phyloP scores from a whole-genome alignment of 2,888 invertebrate genomes.

The Iselma pallidipennis region DNA sequence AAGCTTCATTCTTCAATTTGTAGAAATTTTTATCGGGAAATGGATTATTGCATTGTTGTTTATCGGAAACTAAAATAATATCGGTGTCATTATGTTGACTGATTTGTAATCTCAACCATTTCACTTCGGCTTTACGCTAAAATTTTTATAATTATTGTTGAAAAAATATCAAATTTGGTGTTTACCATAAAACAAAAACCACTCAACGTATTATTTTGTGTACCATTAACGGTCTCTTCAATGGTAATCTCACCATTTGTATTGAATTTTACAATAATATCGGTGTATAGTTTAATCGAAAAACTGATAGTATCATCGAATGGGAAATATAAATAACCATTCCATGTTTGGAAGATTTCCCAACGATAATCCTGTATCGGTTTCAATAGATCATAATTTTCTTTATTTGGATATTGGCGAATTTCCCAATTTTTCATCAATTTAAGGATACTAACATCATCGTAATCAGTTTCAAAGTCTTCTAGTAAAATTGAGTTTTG shows the following conservation, averaged over 20 bases:
- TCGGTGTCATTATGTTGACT: neutral
- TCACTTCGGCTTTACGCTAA: neutral
- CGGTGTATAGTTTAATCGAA: neutral
- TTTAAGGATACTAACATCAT: neutral
- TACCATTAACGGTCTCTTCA: neutral
- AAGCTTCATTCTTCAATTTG: neutral
- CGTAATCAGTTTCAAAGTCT: neutral
- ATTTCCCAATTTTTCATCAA: neutral
- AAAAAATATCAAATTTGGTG: too few species aligned
- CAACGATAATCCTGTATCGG: neutral
- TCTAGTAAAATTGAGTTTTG: neutral
- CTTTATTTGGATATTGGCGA: neutral
- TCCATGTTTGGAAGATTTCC: neutral
- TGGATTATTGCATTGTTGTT: neutral
- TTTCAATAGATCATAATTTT: neutral
- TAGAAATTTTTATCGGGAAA: neutral
- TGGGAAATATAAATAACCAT: neutral
- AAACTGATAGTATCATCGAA: neutral
- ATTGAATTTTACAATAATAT: neutral
- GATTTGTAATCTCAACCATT: neutral
- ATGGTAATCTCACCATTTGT: neutral
- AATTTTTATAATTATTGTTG: neutral
- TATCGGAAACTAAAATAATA: neutral
- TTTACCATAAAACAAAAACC: neutral
- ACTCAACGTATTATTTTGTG: neutral